Evolutionary conservation across 2,888 invertebrate species (phyloP).

Genomic region (Latheticus oryzae): DNA sequence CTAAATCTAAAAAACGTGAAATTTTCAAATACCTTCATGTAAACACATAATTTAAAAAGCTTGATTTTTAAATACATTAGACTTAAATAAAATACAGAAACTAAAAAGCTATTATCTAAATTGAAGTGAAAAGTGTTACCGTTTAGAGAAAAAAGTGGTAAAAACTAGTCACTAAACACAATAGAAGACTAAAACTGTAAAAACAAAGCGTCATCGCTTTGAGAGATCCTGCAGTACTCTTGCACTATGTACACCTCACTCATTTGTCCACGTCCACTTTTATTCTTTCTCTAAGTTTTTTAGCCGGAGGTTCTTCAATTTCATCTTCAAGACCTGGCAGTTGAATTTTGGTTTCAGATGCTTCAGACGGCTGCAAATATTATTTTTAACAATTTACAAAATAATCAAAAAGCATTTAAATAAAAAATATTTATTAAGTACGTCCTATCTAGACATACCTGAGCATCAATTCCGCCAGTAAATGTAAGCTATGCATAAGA

Average conservation of each 20-base stretch:
- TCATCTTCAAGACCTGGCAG: constrained; percentile 76
- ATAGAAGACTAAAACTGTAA: constrained; percentile 38
- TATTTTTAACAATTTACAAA: no score
- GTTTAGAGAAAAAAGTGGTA: constrained; percentile 35
- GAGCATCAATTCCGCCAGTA: constrained; percentile 69
- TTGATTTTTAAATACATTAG: constrained; percentile 20
- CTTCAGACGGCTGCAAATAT: constrained; percentile 81
- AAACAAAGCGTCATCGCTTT: constrained; percentile 40
- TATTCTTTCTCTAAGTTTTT: constrained; percentile 61
- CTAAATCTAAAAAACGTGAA: constrained; percentile 15
- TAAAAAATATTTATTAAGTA: no score
- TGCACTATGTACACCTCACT: constrained; percentile 47
- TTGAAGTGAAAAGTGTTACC: constrained; percentile 17
- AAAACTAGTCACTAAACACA: constrained; percentile 45
- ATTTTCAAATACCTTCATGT: constrained; percentile 13
- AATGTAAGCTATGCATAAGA: constrained; percentile 53
- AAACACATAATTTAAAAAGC: constrained; percentile 33
- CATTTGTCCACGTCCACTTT: constrained; percentile 61
- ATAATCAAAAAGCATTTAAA: no score
- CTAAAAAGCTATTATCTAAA: constrained; percentile 42
- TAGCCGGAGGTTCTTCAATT: constrained; percentile 64
- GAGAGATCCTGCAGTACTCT: constrained; percentile 45
- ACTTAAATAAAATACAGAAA: constrained; percentile 22
- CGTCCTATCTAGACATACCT: constrained; percentile 68
- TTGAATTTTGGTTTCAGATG: constrained; percentile 83